Conservation (phyloP, 2,797 vertebrate species). For the Cygnus olor region DNA sequence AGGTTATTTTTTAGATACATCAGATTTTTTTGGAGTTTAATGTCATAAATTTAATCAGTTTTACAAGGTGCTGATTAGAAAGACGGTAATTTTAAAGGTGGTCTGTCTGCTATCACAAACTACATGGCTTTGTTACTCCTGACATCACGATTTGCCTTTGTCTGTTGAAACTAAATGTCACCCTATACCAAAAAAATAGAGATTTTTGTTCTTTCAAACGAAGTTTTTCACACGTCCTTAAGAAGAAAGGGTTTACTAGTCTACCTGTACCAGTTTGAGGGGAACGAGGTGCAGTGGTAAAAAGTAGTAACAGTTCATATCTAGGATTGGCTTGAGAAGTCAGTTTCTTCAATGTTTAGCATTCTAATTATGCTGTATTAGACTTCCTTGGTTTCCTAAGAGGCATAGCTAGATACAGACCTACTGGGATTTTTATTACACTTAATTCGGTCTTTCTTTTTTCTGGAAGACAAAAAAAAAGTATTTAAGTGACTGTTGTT, state of each 20-base stretch:
- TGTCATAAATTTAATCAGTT: not conserved
- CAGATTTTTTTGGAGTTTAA: not conserved
- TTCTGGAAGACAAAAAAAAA: not conserved
- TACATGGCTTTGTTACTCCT: not conserved
- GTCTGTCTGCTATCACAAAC: not conserved
- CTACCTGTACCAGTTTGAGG: not conserved
- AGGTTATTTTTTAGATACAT: not conserved
- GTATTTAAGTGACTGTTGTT: not conserved
- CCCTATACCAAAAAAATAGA: not conserved
- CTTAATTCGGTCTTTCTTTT: not conserved
- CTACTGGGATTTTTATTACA: fast-evolving
- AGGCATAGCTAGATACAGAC: not conserved
- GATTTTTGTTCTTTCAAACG: not conserved
- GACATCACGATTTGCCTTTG: not conserved
- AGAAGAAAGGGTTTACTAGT: not conserved
- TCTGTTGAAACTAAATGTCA: not conserved
- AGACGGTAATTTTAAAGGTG: not conserved
- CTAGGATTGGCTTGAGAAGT: not conserved
- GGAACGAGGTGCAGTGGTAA: not conserved
- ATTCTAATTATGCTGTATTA: not conserved
- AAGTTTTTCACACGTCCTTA: not conserved
- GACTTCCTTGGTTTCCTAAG: not conserved
- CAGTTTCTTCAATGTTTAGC: not conserved
- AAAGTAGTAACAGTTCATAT: not conserved
- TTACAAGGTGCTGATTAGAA: not conserved